Evolutionary conservation across 1,140 invertebrate genomes (phyloP).

Genomic region (Leptinotarsa lineolata): DNA sequence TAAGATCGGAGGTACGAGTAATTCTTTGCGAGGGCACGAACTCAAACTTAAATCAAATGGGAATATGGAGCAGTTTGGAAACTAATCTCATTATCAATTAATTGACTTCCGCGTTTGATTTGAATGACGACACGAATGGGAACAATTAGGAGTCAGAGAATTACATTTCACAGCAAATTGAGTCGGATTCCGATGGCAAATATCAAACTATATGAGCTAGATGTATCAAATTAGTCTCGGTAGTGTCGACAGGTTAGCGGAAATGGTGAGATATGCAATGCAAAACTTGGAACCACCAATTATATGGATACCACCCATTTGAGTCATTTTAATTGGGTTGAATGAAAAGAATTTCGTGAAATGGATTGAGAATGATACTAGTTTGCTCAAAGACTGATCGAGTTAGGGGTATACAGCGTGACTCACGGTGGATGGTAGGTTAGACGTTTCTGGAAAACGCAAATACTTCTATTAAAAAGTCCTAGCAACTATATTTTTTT

Average conservation of each 20-base stretch:
- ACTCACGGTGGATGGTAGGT: too few species aligned
- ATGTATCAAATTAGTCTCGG: constrained; percentile 17
- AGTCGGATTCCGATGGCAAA: constrained; percentile 9
- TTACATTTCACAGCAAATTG: constrained; percentile 15
- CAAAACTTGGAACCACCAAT: not conserved
- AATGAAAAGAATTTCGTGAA: too few species aligned
- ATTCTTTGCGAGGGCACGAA: not conserved
- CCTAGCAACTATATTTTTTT: too few species aligned
- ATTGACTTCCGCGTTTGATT: constrained; percentile 25
- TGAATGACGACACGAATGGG: constrained; percentile 19
- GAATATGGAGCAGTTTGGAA: constrained; percentile 21
- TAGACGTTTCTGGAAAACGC: too few species aligned
- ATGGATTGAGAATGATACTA: too few species aligned
- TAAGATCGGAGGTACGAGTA: not conserved
- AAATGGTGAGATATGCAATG: not conserved
- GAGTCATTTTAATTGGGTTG: too few species aligned
- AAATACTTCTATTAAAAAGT: too few species aligned
- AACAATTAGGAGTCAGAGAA: constrained; percentile 19
- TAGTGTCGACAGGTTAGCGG: not conserved
- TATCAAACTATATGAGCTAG: constrained; percentile 14
- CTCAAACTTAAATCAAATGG: constrained; percentile 16
- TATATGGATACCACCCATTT: too few species aligned
- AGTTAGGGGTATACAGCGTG: too few species aligned
- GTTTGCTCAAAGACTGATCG: too few species aligned
- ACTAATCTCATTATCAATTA: constrained; percentile 23